Percentiles rank a stretch among this genome's conserved stretches.
These are phyloP conservation scores for Eumerus sabulonum DNA, from an alignment of 2,888 invertebrate species.

Conservation along the genomic window DNA sequence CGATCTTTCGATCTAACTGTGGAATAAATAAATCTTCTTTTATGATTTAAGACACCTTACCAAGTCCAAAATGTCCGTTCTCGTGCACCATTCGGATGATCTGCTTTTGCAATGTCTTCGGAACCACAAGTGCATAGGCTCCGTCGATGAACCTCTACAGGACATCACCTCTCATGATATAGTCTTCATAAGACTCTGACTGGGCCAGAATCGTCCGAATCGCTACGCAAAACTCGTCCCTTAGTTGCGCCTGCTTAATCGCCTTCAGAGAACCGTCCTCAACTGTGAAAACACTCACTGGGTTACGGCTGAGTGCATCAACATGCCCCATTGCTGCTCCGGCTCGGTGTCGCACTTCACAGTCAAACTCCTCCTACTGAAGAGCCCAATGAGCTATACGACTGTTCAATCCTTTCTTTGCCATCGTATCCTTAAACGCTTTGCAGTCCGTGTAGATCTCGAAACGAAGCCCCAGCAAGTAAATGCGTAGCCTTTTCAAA, in stretches of 20 bases:
- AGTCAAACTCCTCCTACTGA: conserved; percentile 21
- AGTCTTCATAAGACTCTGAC: conserved; percentile 42
- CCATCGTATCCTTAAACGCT: conserved; percentile 58
- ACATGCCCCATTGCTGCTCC: conserved; percentile 71
- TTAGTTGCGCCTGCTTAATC: conserved; percentile 21
- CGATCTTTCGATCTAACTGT: conserved; percentile 23
- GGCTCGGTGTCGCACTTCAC: conserved; percentile 22
- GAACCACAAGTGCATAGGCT: conserved; percentile 36
- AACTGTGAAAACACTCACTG: conserved; percentile 7
- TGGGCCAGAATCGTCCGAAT: conserved; percentile 27
- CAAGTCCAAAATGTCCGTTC: conserved; percentile 38
- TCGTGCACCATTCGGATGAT: conserved; percentile 24
- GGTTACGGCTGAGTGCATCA: conserved; percentile 70
- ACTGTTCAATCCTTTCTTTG: conserved; percentile 63
- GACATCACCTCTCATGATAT: conserved; percentile 21
- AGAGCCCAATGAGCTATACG: conserved; percentile 73
- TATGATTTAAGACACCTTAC: conserved; percentile 27
- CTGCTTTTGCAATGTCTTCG: conserved; percentile 41
- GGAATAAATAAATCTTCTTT: conserved; percentile 41
- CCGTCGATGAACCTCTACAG: conserved; percentile 50
- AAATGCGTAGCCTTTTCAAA: conserved; percentile 32
- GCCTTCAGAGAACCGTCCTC: conserved; percentile 27
- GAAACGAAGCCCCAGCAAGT: conserved; percentile 31
- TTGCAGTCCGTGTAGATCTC: conserved; percentile 67
- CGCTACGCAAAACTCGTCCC: conserved; percentile 33